Percentiles rank a stretch among this genome's conserved stretches.
These are phyloP conservation scores for Prosopocoilus inquinatus DNA, from an alignment of 2,888 invertebrate genomes.

Conservation along the genomic window DNA sequence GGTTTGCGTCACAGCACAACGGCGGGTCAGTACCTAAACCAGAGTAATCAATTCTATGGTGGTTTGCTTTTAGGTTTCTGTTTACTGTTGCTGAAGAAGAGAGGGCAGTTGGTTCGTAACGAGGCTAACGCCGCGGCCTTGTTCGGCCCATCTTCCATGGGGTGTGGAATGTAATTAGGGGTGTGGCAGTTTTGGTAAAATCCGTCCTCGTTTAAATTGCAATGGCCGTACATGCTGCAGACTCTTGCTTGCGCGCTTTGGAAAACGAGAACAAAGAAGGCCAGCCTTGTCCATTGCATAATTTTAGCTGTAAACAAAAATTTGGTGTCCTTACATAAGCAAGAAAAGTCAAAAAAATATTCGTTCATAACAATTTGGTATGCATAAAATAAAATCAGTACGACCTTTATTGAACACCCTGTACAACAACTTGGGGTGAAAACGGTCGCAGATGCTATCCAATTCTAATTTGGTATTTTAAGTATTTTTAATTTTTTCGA, in stretches of 20 bases:
- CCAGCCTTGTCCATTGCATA: too few relatives aligned
- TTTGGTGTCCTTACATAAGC: too few relatives aligned
- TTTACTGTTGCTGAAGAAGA: conserved; percentile 46
- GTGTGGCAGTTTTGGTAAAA: conserved; percentile 47
- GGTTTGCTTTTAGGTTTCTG: neutral
- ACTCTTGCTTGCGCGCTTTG: neutral
- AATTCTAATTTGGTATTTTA: too few relatives aligned
- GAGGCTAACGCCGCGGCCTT: conserved; percentile 47
- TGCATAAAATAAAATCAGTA: too few relatives aligned
- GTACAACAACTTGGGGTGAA: too few relatives aligned
- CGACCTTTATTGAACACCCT: too few relatives aligned
- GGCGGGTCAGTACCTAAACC: conserved; percentile 40
- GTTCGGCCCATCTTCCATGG: conserved; percentile 37
- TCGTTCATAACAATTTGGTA: too few relatives aligned
- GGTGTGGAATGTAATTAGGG: conserved; percentile 43
- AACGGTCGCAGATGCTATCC: too few relatives aligned
- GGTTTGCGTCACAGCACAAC: conserved; percentile 62
- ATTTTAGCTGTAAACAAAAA: too few relatives aligned
- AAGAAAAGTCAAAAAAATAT: too few relatives aligned
- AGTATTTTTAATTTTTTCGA: too few relatives aligned
- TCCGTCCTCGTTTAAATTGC: conserved; percentile 39
- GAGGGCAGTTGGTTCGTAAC: conserved; percentile 63
- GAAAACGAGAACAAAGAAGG: too few relatives aligned
- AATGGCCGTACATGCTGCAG: conserved; percentile 64
- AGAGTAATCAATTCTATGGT: neutral